These are phyloP conservation scores for Malacoraja senta DNA, from an alignment of 2,797 vertebrate species.

Conservation along the genomic window DNA sequence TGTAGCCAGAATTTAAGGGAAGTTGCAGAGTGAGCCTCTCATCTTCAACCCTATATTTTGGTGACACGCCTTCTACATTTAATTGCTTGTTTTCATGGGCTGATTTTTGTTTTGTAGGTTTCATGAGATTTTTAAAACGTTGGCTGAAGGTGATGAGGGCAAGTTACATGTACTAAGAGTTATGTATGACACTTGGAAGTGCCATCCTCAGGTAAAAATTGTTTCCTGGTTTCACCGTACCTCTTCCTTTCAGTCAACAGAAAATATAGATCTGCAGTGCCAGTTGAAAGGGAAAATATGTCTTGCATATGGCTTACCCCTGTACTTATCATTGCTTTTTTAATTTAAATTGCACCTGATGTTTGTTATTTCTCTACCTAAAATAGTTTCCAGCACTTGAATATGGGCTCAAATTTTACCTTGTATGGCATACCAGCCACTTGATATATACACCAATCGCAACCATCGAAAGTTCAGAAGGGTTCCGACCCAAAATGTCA, in stretches of 20 bases:
- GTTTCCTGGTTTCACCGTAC: background rate
- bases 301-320: too few species aligned
- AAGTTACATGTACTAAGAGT: slow-evolving; percentile 89
- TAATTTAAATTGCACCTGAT: background rate
- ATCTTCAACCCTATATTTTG: background rate
- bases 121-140: slow-evolving; percentile 85
- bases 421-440: too few species aligned
- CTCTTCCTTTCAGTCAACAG: background rate
- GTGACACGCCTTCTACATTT: background rate
- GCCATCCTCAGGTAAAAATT: slow-evolving; percentile 81
- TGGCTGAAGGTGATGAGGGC: slow-evolving; percentile 88
- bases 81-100: background rate
- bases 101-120: slow-evolving; percentile 65
- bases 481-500: too few species aligned
- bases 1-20: background rate
- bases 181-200: slow-evolving; percentile 87
- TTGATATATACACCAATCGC: too few species aligned
- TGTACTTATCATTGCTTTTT: background rate
- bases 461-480: too few species aligned
- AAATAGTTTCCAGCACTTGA: background rate
- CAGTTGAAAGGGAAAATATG: background rate
- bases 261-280: background rate
- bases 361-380: background rate
- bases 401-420: background rate
- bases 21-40: background rate